Evolutionary conservation across 1,140 invertebrate species (phyloP), one percentile per base, ranked within the genome.

Genomic region (Berghia stephanieae): DNA sequence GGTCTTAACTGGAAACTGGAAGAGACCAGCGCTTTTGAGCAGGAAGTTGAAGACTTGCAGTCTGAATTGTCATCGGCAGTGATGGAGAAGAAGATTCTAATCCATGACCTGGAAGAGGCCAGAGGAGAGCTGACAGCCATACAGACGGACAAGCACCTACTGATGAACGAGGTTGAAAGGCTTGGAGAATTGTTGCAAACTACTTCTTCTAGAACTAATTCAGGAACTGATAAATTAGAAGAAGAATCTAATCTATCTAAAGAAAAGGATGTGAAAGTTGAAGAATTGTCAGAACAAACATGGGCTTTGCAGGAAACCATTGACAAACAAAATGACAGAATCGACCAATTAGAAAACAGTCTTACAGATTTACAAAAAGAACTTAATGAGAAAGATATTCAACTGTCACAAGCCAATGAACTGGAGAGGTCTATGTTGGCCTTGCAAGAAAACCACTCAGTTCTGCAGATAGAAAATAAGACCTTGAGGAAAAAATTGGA

Each of bases 1-100:
- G 82, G 83, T 8, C 67, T 87, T 10, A 82, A 82, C 31, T 87
- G 86, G 86, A 85, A 83, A 55, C 71, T 88, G 57, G 85, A 86
- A 57, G 86, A 88, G 71, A 46, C 86, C 1, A 34, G 60, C 52
- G 80, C 80, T 18, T 44, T 81, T 24, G 86, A 88, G 63, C 82
- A 86, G 73, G 86, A 88, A 36, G 68, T 87, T 27, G 79, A 82
- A 44, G 78, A 83, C 57, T 69, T 82, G 13, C 78, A 83, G 16
- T 67, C 81, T 10, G 75, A 78, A 27, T 52, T 76, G 0, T 72
- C 70, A n/a, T 68, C 75, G 18, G 16, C 79, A 4, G 18, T n/a
- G 4, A 75, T 75, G 73, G 73, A 75, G 27, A 75, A 75, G 57
- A 75, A 75, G 36, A 75, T 75, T 40, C 57, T 75, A 2, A 44